Conservation (phyloP, 2,113 vertebrate species). For the Alligator sinensis region DNA sequence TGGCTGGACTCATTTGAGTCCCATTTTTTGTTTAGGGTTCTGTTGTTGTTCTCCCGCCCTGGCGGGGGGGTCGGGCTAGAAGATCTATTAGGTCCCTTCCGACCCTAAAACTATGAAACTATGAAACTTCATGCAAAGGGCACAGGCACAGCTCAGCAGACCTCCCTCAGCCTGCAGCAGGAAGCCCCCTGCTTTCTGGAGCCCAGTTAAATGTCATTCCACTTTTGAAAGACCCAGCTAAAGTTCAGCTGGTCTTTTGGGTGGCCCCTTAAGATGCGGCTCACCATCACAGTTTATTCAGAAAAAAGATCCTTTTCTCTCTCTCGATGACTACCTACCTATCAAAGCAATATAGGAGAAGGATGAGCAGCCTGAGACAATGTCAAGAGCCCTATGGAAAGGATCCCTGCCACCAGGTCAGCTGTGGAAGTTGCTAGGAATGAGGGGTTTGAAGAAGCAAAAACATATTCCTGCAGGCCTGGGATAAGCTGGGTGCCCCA, state of each 20-base stretch:
- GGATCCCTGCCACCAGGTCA: not conserved
- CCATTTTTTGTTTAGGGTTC: no score
- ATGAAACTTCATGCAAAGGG: no score
- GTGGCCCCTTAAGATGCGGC: not conserved
- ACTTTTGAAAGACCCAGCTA: not conserved
- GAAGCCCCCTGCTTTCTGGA: not conserved
- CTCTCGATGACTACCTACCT: not conserved
- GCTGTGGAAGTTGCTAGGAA: not conserved
- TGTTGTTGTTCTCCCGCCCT: no score
- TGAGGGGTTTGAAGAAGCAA: not conserved
- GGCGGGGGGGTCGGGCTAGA: no score
- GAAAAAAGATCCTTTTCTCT: not conserved
- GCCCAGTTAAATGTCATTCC: not conserved
- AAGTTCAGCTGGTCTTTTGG: not conserved
- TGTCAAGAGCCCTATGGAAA: not conserved
- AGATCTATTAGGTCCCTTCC: no score
- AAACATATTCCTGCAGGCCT: not conserved
- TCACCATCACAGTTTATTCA: not conserved
- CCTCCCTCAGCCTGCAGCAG: not conserved
- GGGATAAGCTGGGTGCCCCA: not conserved
- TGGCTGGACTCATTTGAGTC: no score
- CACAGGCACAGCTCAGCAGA: no score
- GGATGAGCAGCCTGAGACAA: not conserved
- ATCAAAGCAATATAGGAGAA: not conserved
- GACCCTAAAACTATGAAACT: no score